Conservation (phyloP, 2,113 vertebrate genomes). For the Butorides virescens region DNA sequence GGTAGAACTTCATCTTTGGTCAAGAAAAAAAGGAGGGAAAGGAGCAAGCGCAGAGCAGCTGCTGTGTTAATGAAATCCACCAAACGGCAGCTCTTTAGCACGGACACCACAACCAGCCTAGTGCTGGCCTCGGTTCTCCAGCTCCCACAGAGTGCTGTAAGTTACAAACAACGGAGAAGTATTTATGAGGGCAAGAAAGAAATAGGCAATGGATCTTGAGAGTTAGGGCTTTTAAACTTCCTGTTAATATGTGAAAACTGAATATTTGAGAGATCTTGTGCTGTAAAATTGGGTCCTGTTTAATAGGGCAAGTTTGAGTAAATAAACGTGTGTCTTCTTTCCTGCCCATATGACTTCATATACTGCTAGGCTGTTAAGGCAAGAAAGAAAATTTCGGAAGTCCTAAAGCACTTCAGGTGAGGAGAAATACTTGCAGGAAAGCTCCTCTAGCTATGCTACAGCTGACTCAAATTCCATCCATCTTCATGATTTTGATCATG, state of each 20-base stretch:
- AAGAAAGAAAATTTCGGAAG: not conserved
- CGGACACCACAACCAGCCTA: not conserved
- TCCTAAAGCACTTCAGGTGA: not conserved
- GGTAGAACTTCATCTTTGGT: not conserved
- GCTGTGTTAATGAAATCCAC: not conserved
- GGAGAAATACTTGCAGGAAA: not conserved
- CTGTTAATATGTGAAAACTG: not conserved
- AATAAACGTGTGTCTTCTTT: not conserved
- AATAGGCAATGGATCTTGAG: not conserved
- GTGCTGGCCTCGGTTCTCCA: not conserved
- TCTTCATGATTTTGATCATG: fast-evolving
- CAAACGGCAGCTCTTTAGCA: not conserved
- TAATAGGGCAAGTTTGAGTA: not conserved
- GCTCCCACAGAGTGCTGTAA: fast-evolving
- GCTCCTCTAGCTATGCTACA: not conserved
- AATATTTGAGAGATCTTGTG: not conserved
- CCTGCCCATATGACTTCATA: not conserved
- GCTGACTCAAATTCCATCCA: not conserved
- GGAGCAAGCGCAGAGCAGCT: not conserved
- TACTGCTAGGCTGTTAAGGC: not conserved
- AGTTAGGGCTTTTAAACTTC: not conserved
- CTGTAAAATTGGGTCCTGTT: not conserved
- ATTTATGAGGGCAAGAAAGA: not conserved
- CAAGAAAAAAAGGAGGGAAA: not conserved
- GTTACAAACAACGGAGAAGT: not conserved